A percentile compares a stretch with the other conserved stretches of the same genome.
Evolutionary conservation across 2,797 vertebrate species (phyloP).

Genomic region (Molossus molossus): DNA sequence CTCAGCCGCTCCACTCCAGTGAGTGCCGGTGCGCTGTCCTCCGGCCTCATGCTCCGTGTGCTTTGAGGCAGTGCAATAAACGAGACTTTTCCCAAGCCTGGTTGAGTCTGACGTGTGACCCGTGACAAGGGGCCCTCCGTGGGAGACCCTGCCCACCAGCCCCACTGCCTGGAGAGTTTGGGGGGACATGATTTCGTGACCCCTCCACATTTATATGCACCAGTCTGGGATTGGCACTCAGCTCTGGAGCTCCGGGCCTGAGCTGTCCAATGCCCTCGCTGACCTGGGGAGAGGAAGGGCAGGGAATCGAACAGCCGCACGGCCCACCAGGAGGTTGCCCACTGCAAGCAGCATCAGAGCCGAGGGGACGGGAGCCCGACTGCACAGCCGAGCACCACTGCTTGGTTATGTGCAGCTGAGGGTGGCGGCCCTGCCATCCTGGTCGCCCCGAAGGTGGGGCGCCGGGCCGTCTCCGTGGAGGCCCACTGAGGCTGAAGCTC

Average conservation of each 20-base stretch:
- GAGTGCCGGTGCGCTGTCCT: conserved; percentile 20
- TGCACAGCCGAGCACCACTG: too few species aligned
- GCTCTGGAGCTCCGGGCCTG: too few species aligned
- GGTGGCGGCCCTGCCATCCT: neutral
- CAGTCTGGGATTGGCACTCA: too few species aligned
- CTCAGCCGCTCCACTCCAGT: neutral
- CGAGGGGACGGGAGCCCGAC: too few species aligned
- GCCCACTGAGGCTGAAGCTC: neutral
- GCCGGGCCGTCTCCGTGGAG: neutral
- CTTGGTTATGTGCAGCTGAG: too few species aligned
- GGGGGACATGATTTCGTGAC: fast-evolving
- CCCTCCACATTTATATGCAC: fast-evolving
- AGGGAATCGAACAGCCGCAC: too few species aligned
- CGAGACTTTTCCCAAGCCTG: conserved; percentile 81
- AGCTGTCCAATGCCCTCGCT: too few species aligned
- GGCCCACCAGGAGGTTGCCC: too few species aligned
- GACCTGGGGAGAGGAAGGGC: too few species aligned
- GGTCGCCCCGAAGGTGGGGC: neutral
- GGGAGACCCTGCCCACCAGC: neutral
- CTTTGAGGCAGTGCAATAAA: conserved; percentile 90
- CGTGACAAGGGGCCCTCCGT: fast-evolving
- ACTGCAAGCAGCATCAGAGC: too few species aligned
- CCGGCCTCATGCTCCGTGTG: conserved; percentile 79
- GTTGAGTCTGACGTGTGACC: neutral
- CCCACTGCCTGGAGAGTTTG: fast-evolving